Evolutionary conservation across 2,113 vertebrate genomes (phyloP).

Genomic region (Neopipo cinnamomea): DNA sequence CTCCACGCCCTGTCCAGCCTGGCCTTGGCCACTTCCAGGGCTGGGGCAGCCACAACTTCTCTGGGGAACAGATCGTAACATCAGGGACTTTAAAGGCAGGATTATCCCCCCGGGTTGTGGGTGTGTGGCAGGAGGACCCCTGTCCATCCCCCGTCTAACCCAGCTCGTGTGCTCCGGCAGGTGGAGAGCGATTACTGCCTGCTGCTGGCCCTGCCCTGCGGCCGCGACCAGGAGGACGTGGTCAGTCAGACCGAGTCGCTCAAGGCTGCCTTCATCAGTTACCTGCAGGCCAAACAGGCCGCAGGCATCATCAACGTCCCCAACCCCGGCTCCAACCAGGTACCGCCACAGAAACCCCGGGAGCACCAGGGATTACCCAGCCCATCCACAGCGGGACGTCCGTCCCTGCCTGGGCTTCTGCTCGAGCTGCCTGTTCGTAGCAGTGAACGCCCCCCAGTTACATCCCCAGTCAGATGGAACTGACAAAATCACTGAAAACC

Average conservation of each 20-base stretch:
- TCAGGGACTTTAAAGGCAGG: not conserved
- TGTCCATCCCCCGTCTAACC: not conserved
- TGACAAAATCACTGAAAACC: accelerated
- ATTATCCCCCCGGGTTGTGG: not conserved
- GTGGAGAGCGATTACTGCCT: slow-evolving; percentile 97
- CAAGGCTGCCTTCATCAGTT: slow-evolving; percentile 96
- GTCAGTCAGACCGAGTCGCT: slow-evolving; percentile 94
- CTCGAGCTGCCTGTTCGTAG: not conserved
- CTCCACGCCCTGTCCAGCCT: not conserved
- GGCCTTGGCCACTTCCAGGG: too few relatives aligned
- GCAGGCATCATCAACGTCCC: slow-evolving; percentile 98
- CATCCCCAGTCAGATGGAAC: accelerated
- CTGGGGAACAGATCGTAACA: not conserved
- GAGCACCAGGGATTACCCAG: too few relatives aligned
- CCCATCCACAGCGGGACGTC: accelerated
- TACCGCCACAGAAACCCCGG: not conserved
- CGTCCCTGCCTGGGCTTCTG: accelerated
- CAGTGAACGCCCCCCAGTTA: not conserved
- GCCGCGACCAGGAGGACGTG: slow-evolving; percentile 95
- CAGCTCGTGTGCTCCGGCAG: slow-evolving; percentile 46
- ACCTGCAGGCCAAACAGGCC: slow-evolving; percentile 96
- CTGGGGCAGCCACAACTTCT: not conserved
- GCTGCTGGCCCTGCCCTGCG: slow-evolving; percentile 92
- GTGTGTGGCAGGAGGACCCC: not conserved
- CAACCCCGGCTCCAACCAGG: slow-evolving; percentile 98